These are phyloP conservation scores for Galleria mellonella DNA, from an alignment of 1,140 invertebrate genomes.

Conservation along the genomic window DNA sequence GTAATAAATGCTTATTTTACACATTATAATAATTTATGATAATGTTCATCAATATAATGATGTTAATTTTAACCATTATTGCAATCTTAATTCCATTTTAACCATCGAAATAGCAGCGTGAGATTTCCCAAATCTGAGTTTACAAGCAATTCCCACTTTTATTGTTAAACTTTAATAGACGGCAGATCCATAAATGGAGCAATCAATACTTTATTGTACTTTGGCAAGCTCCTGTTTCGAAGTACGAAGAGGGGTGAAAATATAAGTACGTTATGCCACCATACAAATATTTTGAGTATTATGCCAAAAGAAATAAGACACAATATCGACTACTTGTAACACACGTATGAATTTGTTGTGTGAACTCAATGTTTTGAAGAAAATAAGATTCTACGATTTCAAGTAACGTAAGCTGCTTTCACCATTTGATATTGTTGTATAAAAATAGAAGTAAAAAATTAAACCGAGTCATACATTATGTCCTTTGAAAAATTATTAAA, in stretches of 20 bases:
- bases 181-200: constrained; percentile 25
- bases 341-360: not conserved
- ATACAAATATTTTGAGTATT: too few species aligned
- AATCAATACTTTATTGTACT: constrained; percentile 38
- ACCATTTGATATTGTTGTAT: too few species aligned
- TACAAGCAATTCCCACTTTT: constrained; percentile 23
- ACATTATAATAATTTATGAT: too few species aligned
- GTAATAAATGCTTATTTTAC: too few species aligned
- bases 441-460: too few species aligned
- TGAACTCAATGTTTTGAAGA: not conserved
- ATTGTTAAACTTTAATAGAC: constrained; percentile 40
- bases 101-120: not conserved
- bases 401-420: too few species aligned
- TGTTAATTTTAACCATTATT: too few species aligned
- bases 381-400: constrained; percentile 1
- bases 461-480: too few species aligned
- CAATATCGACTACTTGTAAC: not conserved
- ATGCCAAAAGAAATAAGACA: too few species aligned
- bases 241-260: constrained; percentile 9
- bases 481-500: too few species aligned
- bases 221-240: constrained; percentile 14
- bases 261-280: constrained; percentile 7
- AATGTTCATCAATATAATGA: too few species aligned
- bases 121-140: constrained; percentile 13
- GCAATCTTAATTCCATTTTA: too few species aligned